These are phyloP conservation scores for Fulmarus glacialis DNA, from an alignment of 2,113 vertebrate species.

Conservation along the genomic window DNA sequence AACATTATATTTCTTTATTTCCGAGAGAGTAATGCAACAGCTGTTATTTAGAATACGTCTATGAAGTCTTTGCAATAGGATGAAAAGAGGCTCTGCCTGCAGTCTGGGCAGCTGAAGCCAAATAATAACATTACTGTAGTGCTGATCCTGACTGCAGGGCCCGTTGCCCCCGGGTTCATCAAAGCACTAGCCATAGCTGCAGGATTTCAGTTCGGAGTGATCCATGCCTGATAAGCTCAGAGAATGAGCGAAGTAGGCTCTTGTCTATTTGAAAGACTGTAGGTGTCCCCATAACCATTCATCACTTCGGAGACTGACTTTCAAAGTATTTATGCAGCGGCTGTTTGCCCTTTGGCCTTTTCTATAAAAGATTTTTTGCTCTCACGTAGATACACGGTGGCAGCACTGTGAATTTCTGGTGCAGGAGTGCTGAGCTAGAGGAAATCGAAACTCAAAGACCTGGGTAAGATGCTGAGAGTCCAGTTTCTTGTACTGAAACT, in stretches of 20 bases:
- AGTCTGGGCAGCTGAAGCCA: not conserved
- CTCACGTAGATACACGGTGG: not conserved
- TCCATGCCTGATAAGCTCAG: not conserved
- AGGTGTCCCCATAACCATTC: not conserved
- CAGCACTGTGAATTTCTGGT: not conserved
- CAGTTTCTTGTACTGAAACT: not conserved
- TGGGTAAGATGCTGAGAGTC: not conserved
- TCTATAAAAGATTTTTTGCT: not conserved
- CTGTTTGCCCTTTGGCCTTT: conserved; percentile 18
- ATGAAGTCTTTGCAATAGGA: not conserved
- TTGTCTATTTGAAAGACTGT: not conserved
- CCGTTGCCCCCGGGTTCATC: not conserved
- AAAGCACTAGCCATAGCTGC: not conserved
- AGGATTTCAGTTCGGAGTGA: not conserved
- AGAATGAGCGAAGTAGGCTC: not conserved
- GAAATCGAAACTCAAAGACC: not conserved
- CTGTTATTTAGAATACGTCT: not conserved
- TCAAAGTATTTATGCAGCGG: not conserved
- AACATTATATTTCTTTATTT: not conserved
- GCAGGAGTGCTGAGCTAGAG: not conserved
- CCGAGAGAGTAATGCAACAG: accelerated
- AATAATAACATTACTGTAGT: not conserved
- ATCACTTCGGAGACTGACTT: not conserved
- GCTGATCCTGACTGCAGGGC: not conserved
- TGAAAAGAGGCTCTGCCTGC: not conserved